Base-by-base conservation (phyloP, 1,140 invertebrate species). In the Pemphigus obesinymphae region DNA sequence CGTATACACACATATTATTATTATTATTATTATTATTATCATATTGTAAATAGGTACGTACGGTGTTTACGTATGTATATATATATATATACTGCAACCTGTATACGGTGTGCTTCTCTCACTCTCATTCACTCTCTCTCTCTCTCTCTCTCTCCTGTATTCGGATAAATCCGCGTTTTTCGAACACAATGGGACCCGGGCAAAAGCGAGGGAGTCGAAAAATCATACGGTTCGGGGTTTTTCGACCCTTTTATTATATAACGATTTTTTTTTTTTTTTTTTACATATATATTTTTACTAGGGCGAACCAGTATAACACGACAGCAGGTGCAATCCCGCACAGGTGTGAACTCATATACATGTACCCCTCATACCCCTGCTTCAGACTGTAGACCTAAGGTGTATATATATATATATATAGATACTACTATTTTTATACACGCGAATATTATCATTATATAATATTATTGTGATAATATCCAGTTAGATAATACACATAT, bases 171-270 rank as follows among this genome's bases (percentile, higher is more conserved):
- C 40, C 70, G 76, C 37, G 55, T 80, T 63, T 43, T 13, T 13
- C 6, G 7, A 55, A 63, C 23, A 80, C 55, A 63, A 63, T 45
- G 11, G 23, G n/a, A n/a, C n/a, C n/a, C n/a, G n/a, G 55, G 26
- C 29, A 37, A 58, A 78, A 78, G n/a, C 55, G 55, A 80, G 55
- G 76, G 76, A 80, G 76, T 80, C 76, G 76, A 80, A 80, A 80
- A 80, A 80, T 80, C 76, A 80, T 80, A 80, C 76, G 76, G 76
- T 63, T 80, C 76, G n/a, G 23, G n/a, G 55, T 61, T 80, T 80
- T 80, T 80, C 76, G 76, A 80, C 55, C 76, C 76, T 80, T 61
- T 80, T 80, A 73, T 72, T 50, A 73, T 73, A 23, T 20, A 50
- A 73, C 15, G 4, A 55, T 20, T n/a, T 20, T 43, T 26, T 40